A percentile compares a stretch with the other conserved stretches of the same genome.
These are phyloP conservation scores for Euplagia quadripunctaria DNA, from an alignment of 2,888 invertebrate genomes.

Conservation along the genomic window DNA sequence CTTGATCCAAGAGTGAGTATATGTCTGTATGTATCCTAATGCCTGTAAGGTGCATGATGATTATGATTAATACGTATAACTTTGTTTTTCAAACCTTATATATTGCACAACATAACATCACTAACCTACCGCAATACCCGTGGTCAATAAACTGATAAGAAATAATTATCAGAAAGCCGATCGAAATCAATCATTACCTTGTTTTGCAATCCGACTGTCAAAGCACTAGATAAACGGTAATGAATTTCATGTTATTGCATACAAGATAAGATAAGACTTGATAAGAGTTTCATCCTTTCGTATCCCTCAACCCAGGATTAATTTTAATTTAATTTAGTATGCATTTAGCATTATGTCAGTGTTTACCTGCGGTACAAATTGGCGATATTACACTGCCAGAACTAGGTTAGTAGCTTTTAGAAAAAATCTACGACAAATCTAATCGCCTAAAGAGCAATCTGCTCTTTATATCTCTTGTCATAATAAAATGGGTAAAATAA, in stretches of 20 bases:
- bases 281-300: background rate
- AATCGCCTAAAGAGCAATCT: too few species aligned
- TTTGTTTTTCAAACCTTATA: background rate
- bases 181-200: background rate
- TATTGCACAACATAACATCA: constrained; percentile 7
- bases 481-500: too few species aligned
- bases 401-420: background rate
- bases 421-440: too few species aligned
- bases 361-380: constrained; percentile 4
- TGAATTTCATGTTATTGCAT: constrained; percentile 6
- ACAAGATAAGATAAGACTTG: background rate
- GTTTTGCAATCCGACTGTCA: background rate
- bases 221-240: constrained; percentile 12
- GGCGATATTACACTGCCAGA: background rate
- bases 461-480: too few species aligned
- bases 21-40: too few species aligned
- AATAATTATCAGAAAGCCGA: background rate
- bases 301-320: background rate
- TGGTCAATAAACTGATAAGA: constrained; percentile 5
- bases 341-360: background rate
- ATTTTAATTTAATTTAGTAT: background rate
- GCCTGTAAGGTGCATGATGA: too few species aligned
- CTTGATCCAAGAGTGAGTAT: too few species aligned
- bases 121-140: constrained; percentile 4
- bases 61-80: too few species aligned